These are phyloP conservation scores for Plotosus lineatus DNA, from an alignment of 2,113 vertebrate genomes.

Conservation along the genomic window DNA sequence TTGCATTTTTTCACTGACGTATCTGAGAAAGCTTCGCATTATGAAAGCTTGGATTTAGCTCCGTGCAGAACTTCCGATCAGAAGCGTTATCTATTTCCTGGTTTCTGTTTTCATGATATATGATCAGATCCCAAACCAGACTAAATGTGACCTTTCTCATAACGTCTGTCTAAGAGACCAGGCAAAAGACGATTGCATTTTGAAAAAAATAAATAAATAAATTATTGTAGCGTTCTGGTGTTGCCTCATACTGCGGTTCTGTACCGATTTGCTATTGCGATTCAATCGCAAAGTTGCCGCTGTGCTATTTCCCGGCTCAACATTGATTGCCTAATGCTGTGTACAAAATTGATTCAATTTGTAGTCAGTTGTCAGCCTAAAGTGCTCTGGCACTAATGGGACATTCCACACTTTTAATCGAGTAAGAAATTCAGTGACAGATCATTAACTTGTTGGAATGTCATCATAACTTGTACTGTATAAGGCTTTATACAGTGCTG, in stretches of 20 bases:
- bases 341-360: slow-evolving; percentile 51
- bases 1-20: not conserved
- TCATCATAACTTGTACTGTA: slow-evolving; percentile 35
- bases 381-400: slow-evolving; percentile 42
- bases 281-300: slow-evolving; percentile 24
- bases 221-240: slow-evolving; percentile 45
- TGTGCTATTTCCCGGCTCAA: slow-evolving; percentile 29
- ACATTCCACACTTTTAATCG: slow-evolving; percentile 43
- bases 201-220: slow-evolving; percentile 55
- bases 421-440: slow-evolving; percentile 42
- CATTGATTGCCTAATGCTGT: slow-evolving; percentile 40
- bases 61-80: not conserved
- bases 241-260: slow-evolving; percentile 27
- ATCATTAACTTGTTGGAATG: slow-evolving; percentile 42
- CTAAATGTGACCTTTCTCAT: slow-evolving; percentile 60
- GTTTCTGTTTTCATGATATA: slow-evolving; percentile 56
- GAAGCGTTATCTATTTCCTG: slow-evolving; percentile 12
- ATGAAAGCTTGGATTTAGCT: not conserved
- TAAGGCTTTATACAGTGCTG: not conserved
- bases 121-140: slow-evolving; percentile 54
- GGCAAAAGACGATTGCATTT: slow-evolving; percentile 48
- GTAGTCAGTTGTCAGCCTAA: slow-evolving; percentile 38
- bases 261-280: slow-evolving; percentile 23
- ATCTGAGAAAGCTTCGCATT: not conserved
- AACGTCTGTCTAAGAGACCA: slow-evolving; percentile 58